A percentile compares a stretch with the other conserved stretches of the same genome.
These are phyloP conservation scores for Lasioglossum zephyrum DNA, from an alignment of 2,888 invertebrate species.

Conservation along the genomic window DNA sequence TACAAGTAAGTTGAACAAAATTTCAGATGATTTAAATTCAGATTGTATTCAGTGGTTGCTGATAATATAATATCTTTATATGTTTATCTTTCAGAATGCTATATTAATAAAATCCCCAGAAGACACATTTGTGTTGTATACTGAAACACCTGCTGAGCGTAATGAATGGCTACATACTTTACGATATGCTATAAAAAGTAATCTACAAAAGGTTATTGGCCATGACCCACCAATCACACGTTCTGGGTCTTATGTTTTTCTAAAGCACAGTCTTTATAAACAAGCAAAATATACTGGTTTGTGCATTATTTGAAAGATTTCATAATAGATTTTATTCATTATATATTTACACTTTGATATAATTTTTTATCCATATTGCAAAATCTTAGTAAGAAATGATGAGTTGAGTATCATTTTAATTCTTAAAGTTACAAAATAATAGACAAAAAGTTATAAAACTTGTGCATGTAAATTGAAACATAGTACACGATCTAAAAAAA, in stretches of 20 bases:
- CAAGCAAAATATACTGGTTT: conserved; percentile 91
- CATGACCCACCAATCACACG: conserved; percentile 90
- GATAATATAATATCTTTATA: conserved; percentile 8
- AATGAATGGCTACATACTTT: conserved; percentile 92
- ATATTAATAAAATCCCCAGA: conserved; percentile 92
- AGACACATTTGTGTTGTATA: conserved; percentile 89
- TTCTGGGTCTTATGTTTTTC: conserved; percentile 90
- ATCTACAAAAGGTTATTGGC: conserved; percentile 87
- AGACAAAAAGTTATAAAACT: background rate
- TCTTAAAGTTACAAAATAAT: background rate
- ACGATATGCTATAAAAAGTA: conserved; percentile 89
- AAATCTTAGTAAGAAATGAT: background rate
- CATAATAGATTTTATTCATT: conserved; percentile 1
- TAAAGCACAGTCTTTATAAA: conserved; percentile 89
- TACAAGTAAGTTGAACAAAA: conserved; percentile 83
- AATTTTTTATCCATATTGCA: background rate
- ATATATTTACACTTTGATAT: background rate
- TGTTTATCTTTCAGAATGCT: conserved; percentile 84
- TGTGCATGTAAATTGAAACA: background rate
- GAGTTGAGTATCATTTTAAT: background rate
- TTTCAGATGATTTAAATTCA: conserved; percentile 4
- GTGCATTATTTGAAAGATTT: conserved; percentile 49
- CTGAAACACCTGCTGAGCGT: conserved; percentile 89
- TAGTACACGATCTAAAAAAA: background rate
- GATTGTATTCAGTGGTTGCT: background rate